A percentile compares a stretch with the other conserved stretches of the same genome.
These are phyloP conservation scores for Fratercula arctica DNA, from an alignment of 2,797 vertebrate species.

Conservation along the genomic window DNA sequence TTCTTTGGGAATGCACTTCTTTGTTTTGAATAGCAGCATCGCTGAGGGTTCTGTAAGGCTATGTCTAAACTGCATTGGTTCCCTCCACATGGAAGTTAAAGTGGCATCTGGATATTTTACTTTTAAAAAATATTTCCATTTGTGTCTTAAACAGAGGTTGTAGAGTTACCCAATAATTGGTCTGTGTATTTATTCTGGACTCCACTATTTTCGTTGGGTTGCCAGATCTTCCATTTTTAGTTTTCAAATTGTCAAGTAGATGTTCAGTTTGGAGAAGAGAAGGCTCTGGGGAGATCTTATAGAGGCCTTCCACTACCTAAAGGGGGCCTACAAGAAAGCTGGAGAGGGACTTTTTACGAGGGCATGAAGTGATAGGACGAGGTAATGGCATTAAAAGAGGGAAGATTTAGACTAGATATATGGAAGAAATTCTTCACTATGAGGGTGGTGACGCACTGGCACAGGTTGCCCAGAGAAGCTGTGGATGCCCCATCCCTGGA, in stretches of 20 bases:
- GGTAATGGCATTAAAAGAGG: neutral
- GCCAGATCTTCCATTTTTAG: neutral
- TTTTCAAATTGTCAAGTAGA: neutral
- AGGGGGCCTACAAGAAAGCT: neutral
- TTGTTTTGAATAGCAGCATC: neutral
- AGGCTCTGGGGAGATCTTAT: neutral
- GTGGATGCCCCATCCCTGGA: neutral
- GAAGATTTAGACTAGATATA: neutral
- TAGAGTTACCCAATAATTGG: neutral
- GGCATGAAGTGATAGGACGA: neutral
- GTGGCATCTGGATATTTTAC: neutral
- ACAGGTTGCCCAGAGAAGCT: neutral
- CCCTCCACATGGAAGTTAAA: neutral
- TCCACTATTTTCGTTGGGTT: neutral
- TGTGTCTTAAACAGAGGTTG: neutral
- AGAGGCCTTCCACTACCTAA: neutral
- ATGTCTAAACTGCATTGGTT: neutral
- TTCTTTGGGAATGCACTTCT: neutral
- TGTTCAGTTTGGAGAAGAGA: neutral
- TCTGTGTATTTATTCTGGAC: neutral
- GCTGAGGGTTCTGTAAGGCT: neutral
- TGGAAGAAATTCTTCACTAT: neutral
- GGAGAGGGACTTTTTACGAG: neutral
- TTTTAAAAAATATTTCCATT: neutral
- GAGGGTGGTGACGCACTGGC: neutral